Conservation (phyloP, 2,113 vertebrate genomes). For the Nipponia nippon region DNA sequence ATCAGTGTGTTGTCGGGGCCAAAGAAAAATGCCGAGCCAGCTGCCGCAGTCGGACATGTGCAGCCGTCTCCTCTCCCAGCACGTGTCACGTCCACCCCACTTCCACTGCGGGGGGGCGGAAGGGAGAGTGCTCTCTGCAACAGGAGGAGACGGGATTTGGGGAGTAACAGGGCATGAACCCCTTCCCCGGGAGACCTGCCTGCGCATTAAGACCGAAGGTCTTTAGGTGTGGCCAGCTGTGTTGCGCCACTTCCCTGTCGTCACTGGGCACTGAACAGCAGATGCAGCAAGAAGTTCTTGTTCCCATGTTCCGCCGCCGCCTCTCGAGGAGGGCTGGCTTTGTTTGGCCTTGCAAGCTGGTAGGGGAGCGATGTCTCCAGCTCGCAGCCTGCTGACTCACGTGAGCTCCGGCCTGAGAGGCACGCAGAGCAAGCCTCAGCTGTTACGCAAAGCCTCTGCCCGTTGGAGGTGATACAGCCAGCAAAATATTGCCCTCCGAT, state of each 20-base stretch:
- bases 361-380: not conserved
- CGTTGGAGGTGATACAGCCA: too few relatives aligned
- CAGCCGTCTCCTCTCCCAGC: not conserved
- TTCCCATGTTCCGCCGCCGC: not conserved
- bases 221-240: not conserved
- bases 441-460: too few relatives aligned
- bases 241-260: not conserved
- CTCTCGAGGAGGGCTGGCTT: not conserved
- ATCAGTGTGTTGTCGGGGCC: constrained; percentile 14
- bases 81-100: not conserved
- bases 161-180: not conserved
- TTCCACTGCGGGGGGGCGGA: not conserved
- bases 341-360: not conserved
- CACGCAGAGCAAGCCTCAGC: not conserved
- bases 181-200: not conserved
- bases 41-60: constrained; percentile 1
- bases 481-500: not conserved
- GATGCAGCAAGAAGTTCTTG: not conserved
- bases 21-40: not conserved
- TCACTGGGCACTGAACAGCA: not conserved
- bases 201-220: not conserved
- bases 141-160: not conserved
- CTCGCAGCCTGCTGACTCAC: not conserved
- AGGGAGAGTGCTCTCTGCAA: too few relatives aligned
- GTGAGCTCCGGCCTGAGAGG: rapidly evolving